These are phyloP conservation scores for Caiman crocodilus DNA, from an alignment of 2,797 vertebrate species.

Conservation along the genomic window DNA sequence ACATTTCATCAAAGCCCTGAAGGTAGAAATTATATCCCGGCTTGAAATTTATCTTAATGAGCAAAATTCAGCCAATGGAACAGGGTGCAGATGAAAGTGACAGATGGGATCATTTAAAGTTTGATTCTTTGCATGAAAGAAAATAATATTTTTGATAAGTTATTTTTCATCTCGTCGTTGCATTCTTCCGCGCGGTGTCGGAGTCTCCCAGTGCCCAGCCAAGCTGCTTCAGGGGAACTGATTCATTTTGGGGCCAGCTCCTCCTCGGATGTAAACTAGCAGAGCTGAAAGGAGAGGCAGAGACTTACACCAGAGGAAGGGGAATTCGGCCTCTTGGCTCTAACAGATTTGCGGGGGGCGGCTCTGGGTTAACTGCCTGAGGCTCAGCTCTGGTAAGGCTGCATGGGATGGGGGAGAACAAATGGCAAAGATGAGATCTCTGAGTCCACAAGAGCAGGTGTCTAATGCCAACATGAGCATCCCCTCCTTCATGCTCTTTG, in stretches of 20 bases:
- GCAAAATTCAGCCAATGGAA: constrained; percentile 79
- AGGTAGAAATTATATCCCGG: constrained; percentile 76
- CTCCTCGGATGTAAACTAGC: not conserved
- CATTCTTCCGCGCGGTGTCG: constrained; percentile 53
- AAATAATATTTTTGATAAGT: constrained; percentile 70
- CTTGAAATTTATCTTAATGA: constrained; percentile 82
- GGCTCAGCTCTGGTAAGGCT: not conserved
- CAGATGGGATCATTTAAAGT: constrained; percentile 81
- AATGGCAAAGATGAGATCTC: not conserved
- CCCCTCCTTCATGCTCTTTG: too few relatives aligned
- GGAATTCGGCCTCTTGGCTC: not conserved
- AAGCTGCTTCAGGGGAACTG: not conserved
- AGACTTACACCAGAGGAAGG: not conserved
- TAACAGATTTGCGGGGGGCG: not conserved
- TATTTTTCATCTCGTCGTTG: constrained; percentile 73
- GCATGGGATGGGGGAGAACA: not conserved
- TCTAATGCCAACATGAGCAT: not conserved
- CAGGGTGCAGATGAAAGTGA: constrained; percentile 77
- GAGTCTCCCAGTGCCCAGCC: not conserved
- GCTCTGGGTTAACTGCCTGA: not conserved
- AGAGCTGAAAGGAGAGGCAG: not conserved
- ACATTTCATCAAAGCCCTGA: constrained; percentile 71
- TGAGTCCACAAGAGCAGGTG: not conserved
- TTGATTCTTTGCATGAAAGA: constrained; percentile 74
- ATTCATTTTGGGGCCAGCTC: not conserved